These are phyloP conservation scores for Brachyalestes nurse DNA, from an alignment of 2,797 vertebrate species.

Conservation along the genomic window DNA sequence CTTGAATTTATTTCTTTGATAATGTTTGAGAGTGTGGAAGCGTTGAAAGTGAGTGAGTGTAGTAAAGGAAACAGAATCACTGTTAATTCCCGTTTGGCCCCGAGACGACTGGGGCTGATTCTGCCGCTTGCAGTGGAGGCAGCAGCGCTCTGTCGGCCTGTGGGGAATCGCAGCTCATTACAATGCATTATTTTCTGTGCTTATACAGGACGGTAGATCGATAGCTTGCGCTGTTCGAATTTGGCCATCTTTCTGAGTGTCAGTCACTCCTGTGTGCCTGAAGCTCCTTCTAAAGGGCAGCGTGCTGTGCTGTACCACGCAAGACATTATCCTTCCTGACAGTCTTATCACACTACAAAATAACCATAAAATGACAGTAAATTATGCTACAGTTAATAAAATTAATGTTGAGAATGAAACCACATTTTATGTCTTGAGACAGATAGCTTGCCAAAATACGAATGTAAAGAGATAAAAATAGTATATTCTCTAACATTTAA, in stretches of 20 bases:
- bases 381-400: no score
- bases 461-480: no score
- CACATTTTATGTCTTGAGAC: no score
- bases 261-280: slow-evolving; percentile 59
- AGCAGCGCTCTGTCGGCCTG: slow-evolving; percentile 48
- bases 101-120: slow-evolving; percentile 27
- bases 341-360: background rate
- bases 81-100: slow-evolving; percentile 9
- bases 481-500: no score
- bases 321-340: slow-evolving; percentile 33
- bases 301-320: no score
- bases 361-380: no score
- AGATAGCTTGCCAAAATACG: no score
- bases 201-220: slow-evolving; percentile 58
- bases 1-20: no score
- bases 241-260: slow-evolving; percentile 64
- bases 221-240: slow-evolving; percentile 65
- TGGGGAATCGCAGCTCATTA: slow-evolving; percentile 60
- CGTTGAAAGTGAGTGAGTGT: background rate
- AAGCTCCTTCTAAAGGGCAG: slow-evolving; percentile 42
- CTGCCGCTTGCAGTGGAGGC: background rate
- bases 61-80: background rate
- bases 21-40: background rate
- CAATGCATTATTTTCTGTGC: slow-evolving; percentile 67
- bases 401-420: no score